phyloP scores from a whole-genome alignment of 2,888 invertebrate species.

The Amiota minor region DNA sequence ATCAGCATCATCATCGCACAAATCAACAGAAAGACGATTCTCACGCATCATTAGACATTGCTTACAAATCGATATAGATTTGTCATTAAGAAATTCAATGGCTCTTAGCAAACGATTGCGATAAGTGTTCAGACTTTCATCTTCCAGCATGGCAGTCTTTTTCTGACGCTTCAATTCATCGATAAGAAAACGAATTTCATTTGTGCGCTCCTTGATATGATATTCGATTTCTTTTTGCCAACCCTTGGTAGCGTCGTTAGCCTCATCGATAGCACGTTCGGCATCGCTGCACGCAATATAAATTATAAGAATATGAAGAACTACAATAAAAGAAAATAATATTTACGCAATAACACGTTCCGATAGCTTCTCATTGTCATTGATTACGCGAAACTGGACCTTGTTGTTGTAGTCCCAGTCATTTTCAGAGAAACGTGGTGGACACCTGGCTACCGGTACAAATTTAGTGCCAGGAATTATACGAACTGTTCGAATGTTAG shows the following conservation, averaged over 20 bases:
- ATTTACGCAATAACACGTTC: slow-evolving; percentile 81
- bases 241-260: slow-evolving; percentile 79
- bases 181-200: slow-evolving; percentile 86
- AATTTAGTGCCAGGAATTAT: slow-evolving; percentile 51
- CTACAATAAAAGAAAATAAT: neutral
- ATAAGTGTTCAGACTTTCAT: slow-evolving; percentile 84
- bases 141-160: slow-evolving; percentile 83
- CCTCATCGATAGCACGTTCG: slow-evolving; percentile 80
- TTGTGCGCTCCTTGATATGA: slow-evolving; percentile 84
- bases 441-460: slow-evolving; percentile 71
- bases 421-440: slow-evolving; percentile 78
- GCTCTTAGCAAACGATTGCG: slow-evolving; percentile 85
- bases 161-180: slow-evolving; percentile 85
- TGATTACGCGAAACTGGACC: slow-evolving; percentile 80
- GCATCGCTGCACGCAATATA: slow-evolving; percentile 72
- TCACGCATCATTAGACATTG: slow-evolving; percentile 85
- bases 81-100: slow-evolving; percentile 80
- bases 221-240: slow-evolving; percentile 87
- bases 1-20: slow-evolving; percentile 90
- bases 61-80: slow-evolving; percentile 79
- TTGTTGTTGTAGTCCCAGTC: slow-evolving; percentile 86
- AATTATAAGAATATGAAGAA: neutral
- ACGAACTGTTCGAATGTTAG: slow-evolving; percentile 65
- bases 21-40: slow-evolving; percentile 71
- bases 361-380: slow-evolving; percentile 87